Evolutionary conservation across 2,113 vertebrate species (phyloP).

Genomic region (Tragelaphus scriptus): DNA sequence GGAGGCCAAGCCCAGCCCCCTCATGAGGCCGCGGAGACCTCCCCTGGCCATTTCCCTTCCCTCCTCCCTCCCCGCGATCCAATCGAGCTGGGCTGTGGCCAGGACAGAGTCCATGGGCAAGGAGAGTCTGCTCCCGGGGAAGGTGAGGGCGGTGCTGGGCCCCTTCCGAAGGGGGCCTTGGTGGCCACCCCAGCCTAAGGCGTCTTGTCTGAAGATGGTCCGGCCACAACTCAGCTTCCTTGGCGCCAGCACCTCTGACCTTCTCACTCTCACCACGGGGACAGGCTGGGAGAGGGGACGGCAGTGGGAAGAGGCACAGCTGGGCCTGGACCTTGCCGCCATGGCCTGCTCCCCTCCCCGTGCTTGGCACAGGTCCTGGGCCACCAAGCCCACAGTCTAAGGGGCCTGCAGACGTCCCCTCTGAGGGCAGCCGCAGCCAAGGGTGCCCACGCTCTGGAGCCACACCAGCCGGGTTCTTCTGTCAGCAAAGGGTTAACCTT

Average conservation of each 20-base stretch:
- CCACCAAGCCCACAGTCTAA: fast-evolving
- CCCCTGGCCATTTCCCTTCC: not conserved
- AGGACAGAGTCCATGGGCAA: not conserved
- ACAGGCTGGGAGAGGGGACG: not conserved
- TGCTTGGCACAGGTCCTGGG: not conserved
- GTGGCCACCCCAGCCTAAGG: not conserved
- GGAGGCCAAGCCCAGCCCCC: not conserved
- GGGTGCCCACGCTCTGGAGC: not conserved
- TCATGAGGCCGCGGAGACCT: not conserved
- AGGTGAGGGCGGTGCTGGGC: not conserved
- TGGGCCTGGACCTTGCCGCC: fast-evolving
- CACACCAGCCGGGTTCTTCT: not conserved
- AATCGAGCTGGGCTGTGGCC: not conserved
- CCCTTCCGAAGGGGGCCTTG: too few relatives aligned
- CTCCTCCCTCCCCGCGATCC: not conserved
- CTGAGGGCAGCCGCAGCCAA: not conserved
- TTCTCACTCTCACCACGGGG: fast-evolving
- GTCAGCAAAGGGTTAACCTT: fast-evolving
- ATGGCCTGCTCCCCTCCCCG: fast-evolving
- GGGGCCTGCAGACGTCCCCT: fast-evolving
- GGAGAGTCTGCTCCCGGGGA: not conserved
- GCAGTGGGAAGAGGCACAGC: fast-evolving
- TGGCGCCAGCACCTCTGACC: not conserved
- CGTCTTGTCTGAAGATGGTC: not conserved
- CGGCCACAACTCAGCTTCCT: fast-evolving